Conservation (phyloP, 2,888 invertebrate genomes). For the Oscheius sp. region DNA sequence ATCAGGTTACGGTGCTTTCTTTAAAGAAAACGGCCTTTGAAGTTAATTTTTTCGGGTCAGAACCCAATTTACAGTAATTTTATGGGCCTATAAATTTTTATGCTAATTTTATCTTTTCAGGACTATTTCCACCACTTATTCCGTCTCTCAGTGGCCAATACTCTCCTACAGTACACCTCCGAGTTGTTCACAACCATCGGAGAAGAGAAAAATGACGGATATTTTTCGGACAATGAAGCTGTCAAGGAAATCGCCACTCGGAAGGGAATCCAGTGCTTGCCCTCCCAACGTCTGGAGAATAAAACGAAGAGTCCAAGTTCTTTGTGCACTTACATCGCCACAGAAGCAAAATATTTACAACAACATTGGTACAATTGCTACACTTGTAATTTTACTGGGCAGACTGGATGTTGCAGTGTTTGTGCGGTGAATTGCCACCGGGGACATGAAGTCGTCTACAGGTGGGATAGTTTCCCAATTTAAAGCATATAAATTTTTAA, state of each 20-base stretch:
- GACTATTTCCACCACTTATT: not conserved
- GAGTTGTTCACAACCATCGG: slow-evolving; percentile 19
- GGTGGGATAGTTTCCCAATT: slow-evolving; percentile 25
- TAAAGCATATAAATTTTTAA: not conserved
- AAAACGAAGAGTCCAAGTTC: not conserved
- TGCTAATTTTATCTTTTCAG: not conserved
- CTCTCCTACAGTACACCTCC: slow-evolving; percentile 3
- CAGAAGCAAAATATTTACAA: slow-evolving; percentile 87
- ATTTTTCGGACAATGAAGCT: slow-evolving; percentile 8
- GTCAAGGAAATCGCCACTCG: slow-evolving; percentile 11
- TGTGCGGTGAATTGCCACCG: slow-evolving; percentile 97
- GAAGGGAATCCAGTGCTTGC: not conserved
- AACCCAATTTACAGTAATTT: too few species aligned
- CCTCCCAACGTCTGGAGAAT: not conserved
- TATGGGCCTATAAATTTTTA: too few species aligned
- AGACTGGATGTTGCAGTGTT: slow-evolving; percentile 96
- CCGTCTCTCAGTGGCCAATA: slow-evolving; percentile 18
- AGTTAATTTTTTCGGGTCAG: too few species aligned
- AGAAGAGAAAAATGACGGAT: not conserved
- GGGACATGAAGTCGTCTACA: slow-evolving; percentile 82
- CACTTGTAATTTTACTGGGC: slow-evolving; percentile 97
- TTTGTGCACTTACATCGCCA: not conserved
- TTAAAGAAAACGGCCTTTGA: too few species aligned
- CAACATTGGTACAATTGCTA: slow-evolving; percentile 93
- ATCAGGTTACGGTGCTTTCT: too few species aligned